phyloP scores from a whole-genome alignment of 2,888 invertebrate genomes.

The Chromoteleia sp. region DNA sequence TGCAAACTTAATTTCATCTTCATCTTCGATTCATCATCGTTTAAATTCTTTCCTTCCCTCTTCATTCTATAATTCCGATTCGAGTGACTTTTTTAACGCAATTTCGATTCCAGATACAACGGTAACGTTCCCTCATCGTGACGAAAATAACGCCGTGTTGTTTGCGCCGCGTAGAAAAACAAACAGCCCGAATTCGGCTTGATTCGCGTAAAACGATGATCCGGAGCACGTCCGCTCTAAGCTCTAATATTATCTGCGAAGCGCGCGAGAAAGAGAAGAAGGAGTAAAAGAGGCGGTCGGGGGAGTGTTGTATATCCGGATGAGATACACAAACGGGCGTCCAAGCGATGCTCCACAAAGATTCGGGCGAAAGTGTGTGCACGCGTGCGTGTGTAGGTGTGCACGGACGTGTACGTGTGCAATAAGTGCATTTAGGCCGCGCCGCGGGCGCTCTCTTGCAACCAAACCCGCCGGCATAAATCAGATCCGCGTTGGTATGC shows the following conservation, averaged over 20 bases:
- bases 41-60: too few relatives aligned
- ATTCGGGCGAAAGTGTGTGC: too few relatives aligned
- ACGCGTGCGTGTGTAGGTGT: slow-evolving; percentile 6
- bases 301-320: slow-evolving; percentile 48
- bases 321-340: slow-evolving; percentile 19
- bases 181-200: slow-evolving; percentile 48
- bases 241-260: slow-evolving; percentile 69
- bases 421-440: slow-evolving; percentile 61
- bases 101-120: too few relatives aligned
- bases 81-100: too few relatives aligned
- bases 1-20: too few relatives aligned
- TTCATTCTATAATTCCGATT: too few relatives aligned
- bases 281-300: slow-evolving; percentile 24
- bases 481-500: slow-evolving; percentile 46
- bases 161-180: slow-evolving; percentile 52
- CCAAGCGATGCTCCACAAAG: slow-evolving; percentile 44
- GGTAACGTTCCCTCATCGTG: slow-evolving; percentile 16
- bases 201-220: slow-evolving; percentile 64
- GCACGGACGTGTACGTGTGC: too few relatives aligned
- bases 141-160: slow-evolving; percentile 45
- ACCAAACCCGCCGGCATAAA: slow-evolving; percentile 46
- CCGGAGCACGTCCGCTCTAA: slow-evolving; percentile 15
- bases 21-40: too few relatives aligned
- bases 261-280: slow-evolving; percentile 34
- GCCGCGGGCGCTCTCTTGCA: slow-evolving; percentile 33